Percentiles rank a stretch among this genome's conserved stretches.
Conservation (phyloP, 2,888 invertebrate species). For the Drosophila prolongata region DNA sequence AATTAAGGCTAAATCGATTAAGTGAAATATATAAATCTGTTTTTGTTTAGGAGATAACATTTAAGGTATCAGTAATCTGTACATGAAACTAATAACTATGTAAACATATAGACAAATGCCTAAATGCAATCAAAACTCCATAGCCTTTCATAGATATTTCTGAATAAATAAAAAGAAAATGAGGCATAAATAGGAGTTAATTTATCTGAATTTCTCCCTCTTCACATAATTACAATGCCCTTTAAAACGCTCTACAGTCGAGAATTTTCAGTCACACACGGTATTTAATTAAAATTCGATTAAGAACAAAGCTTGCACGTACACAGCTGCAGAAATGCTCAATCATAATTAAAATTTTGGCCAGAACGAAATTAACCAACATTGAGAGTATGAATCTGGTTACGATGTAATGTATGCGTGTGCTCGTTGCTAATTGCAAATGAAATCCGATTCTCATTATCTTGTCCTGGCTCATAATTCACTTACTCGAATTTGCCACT, state of each 20-base stretch:
- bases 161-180: too few relatives aligned
- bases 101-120: too few relatives aligned
- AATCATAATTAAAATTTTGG: constrained; percentile 60
- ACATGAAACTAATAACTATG: too few relatives aligned
- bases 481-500: constrained; percentile 22
- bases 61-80: too few relatives aligned
- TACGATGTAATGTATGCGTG: constrained; percentile 11
- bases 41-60: too few relatives aligned
- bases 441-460: constrained; percentile 50
- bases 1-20: too few relatives aligned
- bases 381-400: constrained; percentile 7
- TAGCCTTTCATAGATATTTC: too few relatives aligned
- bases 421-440: constrained; percentile 51
- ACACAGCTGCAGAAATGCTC: constrained; percentile 27
- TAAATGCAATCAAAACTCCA: too few relatives aligned
- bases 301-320: constrained; percentile 50
- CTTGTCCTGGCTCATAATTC: constrained; percentile 10
- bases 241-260: neutral
- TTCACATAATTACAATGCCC: neutral
- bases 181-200: neutral
- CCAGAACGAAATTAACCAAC: constrained; percentile 47
- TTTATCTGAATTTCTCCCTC: neutral
- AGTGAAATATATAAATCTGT: too few relatives aligned
- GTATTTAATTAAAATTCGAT: constrained; percentile 65
- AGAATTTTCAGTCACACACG: constrained; percentile 5